Evolutionary conservation across 2,113 vertebrate species (phyloP), one percentile per base, ranked within the genome.

Genomic region (Alosa alosa): DNA sequence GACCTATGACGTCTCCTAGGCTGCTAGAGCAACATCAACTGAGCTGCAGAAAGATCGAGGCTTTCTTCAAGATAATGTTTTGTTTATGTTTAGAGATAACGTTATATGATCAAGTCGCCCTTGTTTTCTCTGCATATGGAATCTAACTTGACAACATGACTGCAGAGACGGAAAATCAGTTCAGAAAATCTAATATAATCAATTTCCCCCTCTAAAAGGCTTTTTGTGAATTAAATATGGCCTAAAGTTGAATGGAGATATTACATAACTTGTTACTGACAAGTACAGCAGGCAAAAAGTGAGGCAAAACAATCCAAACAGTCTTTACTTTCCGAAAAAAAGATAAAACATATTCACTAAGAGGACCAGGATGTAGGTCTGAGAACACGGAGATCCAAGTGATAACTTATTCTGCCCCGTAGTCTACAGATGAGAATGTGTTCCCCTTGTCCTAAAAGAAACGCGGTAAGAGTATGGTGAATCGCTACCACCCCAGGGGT

Each of bases 101-200:
- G 41, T 44, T 81, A 78, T 84, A 64, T 60, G 39, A 57, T 31
- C 45, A 82, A 87, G 72, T 83, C 89, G 84, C 87, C 86, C 87
- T 93, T 84, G 89, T 91, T 92, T 91, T 91, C 92, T 89, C 89
- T 89, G 86, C 88, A 88, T 87, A 87, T 85, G 85, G 60, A 86
- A 88, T 88, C 85, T 90, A 92, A 93, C 84, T 92, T 93, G 36
- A 39, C 31, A 78, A 78, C 88, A 89, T 87, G 89, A 90, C 90
- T 87, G 88, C 81, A 44, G 78, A 82, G 55, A 44, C 57, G 82
- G 83, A 81, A 85, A 86, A 84, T 83, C 55, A 81, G 64, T 47
- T 83, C 31, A 6, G 60, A 81, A 52, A 81, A 75, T 75, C 47
- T 25, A 78, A 81, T 45, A 68, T 15, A 86, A 85, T 84, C 41